Evolutionary conservation across 2,888 invertebrate genomes (phyloP).

Genomic region (Stenichneumon culpator): DNA sequence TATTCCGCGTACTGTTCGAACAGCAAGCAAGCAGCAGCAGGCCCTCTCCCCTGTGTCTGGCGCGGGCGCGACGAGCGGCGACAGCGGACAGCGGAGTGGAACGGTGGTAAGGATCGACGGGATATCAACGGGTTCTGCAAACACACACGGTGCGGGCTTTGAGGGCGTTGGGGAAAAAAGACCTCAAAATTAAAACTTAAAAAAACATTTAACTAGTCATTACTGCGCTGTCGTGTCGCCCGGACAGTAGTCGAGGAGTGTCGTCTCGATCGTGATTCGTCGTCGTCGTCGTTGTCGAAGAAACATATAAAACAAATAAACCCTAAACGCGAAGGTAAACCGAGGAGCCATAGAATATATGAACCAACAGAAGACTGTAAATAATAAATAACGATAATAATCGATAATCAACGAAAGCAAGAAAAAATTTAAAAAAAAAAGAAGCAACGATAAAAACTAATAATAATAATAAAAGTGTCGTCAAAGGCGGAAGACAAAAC

Average conservation of each 20-base stretch:
- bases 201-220: conserved; percentile 56
- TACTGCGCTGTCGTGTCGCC: conserved; percentile 49
- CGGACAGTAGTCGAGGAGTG: conserved; percentile 59
- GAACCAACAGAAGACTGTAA: conserved; percentile 35
- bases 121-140: conserved; percentile 58
- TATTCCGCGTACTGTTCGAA: conserved; percentile 64
- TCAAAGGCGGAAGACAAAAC: conserved; percentile 48
- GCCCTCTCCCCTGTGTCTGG: conserved; percentile 78
- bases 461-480: conserved; percentile 25
- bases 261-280: conserved; percentile 60
- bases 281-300: conserved; percentile 51
- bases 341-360: conserved; percentile 24
- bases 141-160: conserved; percentile 64
- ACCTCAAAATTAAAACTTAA: conserved; percentile 8
- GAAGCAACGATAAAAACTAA: background rate
- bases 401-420: background rate
- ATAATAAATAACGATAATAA: conserved; percentile 4
- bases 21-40: conserved; percentile 58
- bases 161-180: conserved; percentile 61
- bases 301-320: conserved; percentile 4
- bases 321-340: conserved; percentile 14
- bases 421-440: conserved; percentile 22
- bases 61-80: conserved; percentile 76
- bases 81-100: conserved; percentile 58
- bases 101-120: conserved; percentile 58